These are phyloP conservation scores for Trichosurus vulpecula DNA, from an alignment of 2,797 vertebrate genomes.

Conservation along the genomic window DNA sequence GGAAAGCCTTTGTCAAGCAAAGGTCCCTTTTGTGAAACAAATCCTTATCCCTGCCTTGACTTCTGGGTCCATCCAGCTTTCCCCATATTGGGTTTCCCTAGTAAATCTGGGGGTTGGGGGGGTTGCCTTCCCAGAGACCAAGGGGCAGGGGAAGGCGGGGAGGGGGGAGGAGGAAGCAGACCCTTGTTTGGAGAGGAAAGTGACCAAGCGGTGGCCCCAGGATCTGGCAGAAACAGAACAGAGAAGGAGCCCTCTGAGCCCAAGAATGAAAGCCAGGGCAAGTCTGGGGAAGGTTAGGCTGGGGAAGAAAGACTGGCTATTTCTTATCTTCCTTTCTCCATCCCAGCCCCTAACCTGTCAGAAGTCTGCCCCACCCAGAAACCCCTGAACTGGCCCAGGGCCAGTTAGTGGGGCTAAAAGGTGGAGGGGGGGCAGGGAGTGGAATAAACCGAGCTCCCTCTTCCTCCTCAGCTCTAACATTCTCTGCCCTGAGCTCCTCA, in stretches of 20 bases:
- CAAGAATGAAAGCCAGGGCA: neutral
- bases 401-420: too few relatives aligned
- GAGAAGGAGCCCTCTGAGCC: neutral
- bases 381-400: neutral
- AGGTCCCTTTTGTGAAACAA: neutral
- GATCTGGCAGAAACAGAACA: neutral
- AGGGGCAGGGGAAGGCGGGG: neutral
- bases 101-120: neutral
- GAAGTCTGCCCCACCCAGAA: neutral
- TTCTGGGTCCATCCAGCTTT: too few relatives aligned
- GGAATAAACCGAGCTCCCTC: neutral
- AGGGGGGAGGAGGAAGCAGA: neutral
- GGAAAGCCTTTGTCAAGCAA: neutral
- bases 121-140: too few relatives aligned
- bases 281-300: neutral
- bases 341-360: neutral
- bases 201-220: neutral
- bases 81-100: neutral
- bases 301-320: neutral
- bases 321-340: too few relatives aligned
- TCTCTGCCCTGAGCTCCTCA: too few relatives aligned
- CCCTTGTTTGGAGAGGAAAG: neutral
- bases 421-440: too few relatives aligned
- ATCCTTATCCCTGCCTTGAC: neutral
- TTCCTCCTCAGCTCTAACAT: too few relatives aligned